These are phyloP conservation scores for Halcyon senegalensis DNA, from an alignment of 2,113 vertebrate genomes.

Conservation along the genomic window DNA sequence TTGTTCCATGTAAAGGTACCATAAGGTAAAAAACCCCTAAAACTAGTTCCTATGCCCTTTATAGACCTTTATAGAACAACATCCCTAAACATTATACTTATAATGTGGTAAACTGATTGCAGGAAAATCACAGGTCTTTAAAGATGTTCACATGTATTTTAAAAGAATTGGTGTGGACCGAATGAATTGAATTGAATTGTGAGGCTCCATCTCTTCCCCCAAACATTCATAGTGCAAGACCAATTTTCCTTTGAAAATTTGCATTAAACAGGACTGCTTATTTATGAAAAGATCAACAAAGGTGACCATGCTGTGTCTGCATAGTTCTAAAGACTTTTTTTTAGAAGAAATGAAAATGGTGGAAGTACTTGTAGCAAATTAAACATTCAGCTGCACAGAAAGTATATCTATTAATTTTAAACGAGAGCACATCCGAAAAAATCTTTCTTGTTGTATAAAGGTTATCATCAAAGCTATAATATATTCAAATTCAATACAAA, in stretches of 20 bases:
- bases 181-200: neutral
- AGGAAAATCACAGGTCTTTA: neutral
- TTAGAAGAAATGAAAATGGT: conserved; percentile 48
- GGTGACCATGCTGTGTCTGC: neutral
- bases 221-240: neutral
- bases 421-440: conserved; percentile 41
- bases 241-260: neutral
- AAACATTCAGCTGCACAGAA: conserved; percentile 62
- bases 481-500: conserved; percentile 67
- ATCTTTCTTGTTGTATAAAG: conserved; percentile 53
- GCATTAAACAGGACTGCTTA: neutral
- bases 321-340: neutral
- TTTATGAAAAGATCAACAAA: neutral
- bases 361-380: conserved; percentile 53
- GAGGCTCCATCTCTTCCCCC: neutral
- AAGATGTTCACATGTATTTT: neutral
- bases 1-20: neutral
- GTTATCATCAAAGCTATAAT: conserved; percentile 61
- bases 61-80: neutral
- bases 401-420: conserved; percentile 71
- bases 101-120: neutral
- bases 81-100: neutral
- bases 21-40: neutral
- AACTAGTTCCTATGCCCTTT: neutral
- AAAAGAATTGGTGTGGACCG: neutral